Evolutionary conservation across 2,797 vertebrate species (phyloP), one percentile per base, ranked within the genome.

Genomic region (Sebastes flavidus): DNA sequence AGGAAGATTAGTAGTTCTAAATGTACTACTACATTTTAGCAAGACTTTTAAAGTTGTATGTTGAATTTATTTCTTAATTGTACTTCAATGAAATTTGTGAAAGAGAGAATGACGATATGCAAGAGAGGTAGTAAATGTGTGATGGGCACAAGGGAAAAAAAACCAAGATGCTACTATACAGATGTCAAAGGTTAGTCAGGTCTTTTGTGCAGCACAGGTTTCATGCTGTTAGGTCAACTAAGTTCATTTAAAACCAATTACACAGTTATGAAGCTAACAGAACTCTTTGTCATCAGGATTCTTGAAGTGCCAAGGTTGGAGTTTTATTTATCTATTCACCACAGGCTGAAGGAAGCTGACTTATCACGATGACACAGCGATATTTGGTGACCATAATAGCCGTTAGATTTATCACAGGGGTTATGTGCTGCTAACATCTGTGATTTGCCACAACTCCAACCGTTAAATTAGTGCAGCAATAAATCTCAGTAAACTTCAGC

Each of bases 381-480:
- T 27, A 60, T 65, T 58, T 68, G n/a, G 4, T 16, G 12, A 70
- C 27, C 27, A 49, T 60, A 49, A 30, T 34, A 71, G 16, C 14
- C 14, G 25, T 52, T 61, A 32, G 34, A 42, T 42, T 58, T 60
- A 24, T 83, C 36, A 67, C 20, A 24, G 66, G 8, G 2, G 60
- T 85, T 78, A 54, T 58, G 14, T 55, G 25, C 24, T 61, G 20
- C 56, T 24, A 63, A 75, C 56, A 82, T 76, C 8, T 25, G 18
- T 72, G 63, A 72, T 67, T 62, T 59, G 12, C 65, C 78, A 65
- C 34, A 46, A 59, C 36, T 29, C 30, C 4, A 55, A 58, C 6
- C 4, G 1, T 68, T 24, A 29, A 65, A 61, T 60, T 20, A 34
- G 18, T 24, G 60, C 34, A 38, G 34, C 25, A 42, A 49, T 72